Evolutionary conservation across 2,113 vertebrate species (phyloP).

Genomic region (Chlamydotis undulata): DNA sequence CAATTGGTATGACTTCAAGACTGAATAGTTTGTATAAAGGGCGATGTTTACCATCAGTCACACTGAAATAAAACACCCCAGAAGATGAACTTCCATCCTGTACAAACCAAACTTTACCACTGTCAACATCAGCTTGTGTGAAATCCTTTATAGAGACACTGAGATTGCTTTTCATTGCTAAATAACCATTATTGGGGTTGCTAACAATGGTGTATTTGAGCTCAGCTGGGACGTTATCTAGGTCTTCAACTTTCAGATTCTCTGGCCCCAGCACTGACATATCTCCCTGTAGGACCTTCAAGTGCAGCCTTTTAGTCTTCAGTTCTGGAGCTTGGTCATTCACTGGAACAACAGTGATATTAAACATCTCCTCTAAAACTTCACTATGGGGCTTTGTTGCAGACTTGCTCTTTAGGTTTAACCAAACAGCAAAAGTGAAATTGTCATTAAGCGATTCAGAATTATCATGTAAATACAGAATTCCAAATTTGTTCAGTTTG

Average conservation of each 20-base stretch:
- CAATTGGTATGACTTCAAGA: slow-evolving; percentile 82
- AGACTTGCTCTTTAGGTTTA: slow-evolving; percentile 83
- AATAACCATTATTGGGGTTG: slow-evolving; percentile 85
- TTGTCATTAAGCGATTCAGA: slow-evolving; percentile 83
- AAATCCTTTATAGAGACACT: slow-evolving; percentile 78
- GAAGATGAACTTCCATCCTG: slow-evolving; percentile 86
- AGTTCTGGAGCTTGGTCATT: slow-evolving; percentile 87
- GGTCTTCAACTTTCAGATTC: slow-evolving; percentile 84
- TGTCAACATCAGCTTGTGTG: slow-evolving; percentile 86
- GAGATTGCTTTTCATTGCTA: slow-evolving; percentile 75
- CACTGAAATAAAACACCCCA: slow-evolving; percentile 90
- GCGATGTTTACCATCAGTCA: slow-evolving; percentile 85
- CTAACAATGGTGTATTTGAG: slow-evolving; percentile 84
- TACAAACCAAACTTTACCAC: slow-evolving; percentile 81
- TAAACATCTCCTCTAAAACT: slow-evolving; percentile 85
- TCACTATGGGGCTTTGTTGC: slow-evolving; percentile 71
- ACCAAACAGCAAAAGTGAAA: slow-evolving; percentile 85
- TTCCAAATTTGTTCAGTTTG: slow-evolving; percentile 84
- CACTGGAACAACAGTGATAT: slow-evolving; percentile 82
- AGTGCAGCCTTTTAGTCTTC: slow-evolving; percentile 83
- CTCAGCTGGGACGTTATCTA: slow-evolving; percentile 84
- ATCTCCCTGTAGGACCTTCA: slow-evolving; percentile 84
- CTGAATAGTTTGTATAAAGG: slow-evolving; percentile 91
- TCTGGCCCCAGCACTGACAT: slow-evolving; percentile 72
- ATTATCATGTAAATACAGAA: slow-evolving; percentile 86